Evolutionary conservation across 2,113 vertebrate genomes (phyloP), one percentile per base, ranked within the genome.

Genomic region (Rhinichthys klamathensis): DNA sequence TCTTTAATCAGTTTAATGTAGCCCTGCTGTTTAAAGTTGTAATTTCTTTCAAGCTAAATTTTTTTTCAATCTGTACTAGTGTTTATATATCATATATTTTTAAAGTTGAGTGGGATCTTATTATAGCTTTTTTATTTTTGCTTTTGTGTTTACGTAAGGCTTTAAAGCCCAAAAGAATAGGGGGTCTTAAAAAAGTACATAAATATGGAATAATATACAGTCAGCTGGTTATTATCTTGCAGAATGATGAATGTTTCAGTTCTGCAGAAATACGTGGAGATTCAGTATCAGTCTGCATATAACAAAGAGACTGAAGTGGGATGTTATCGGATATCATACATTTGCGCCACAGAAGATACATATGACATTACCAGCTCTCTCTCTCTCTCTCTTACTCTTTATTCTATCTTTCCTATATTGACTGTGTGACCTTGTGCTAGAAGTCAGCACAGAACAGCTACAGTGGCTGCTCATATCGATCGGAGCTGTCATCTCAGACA

Each of bases 391-490:
- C 69, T 73, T 12, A n/a, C 35, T 76, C 15, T 41, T 56, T 61
- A 30, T 23, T 80, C 38, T 76, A 54, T 60, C 23, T 73, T 58
- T 73, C 30, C 41, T 67, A 32, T 83, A 79, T 58, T 73, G 54
- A 51, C 69, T 23, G 61, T 27, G 44, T 86, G 76, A 86, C 80
- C 87, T 88, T 88, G 80, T 25, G 23, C n/a, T 27, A 18, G 38
- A 72, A 67, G 35, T 15, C 54, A 77, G 38, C 67, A 79, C 23
- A 58, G 56, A 32, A 56, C 35, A 25, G 25, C 35, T 58, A 6
- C 25, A 67, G 44, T 8, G 21, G 18, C 54, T 44, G 60, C 35
- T 54, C 38, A 41, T 88, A 89, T 87, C 25, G 82, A 85, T 84
- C 69, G 16, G 51, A 82, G 76, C 11, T 80, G 81, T 85, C 44